A percentile compares a stretch with the other conserved stretches of the same genome.
Evolutionary conservation across 1,140 invertebrate species (phyloP).

Genomic region (Chlorops oryzae): DNA sequence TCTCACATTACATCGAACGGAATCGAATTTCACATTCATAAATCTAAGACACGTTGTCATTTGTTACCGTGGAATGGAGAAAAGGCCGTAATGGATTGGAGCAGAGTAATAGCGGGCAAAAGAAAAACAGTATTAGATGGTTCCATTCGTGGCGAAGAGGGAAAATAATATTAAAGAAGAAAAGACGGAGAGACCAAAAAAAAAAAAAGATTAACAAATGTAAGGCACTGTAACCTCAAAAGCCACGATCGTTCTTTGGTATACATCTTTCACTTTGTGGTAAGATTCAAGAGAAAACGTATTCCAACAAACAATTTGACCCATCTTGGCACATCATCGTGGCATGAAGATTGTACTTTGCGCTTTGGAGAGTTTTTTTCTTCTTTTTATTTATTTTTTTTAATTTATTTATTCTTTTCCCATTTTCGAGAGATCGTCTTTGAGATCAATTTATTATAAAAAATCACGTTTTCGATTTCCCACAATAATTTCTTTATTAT

Average conservation of each 20-base stretch:
- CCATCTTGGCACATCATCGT: too few species aligned
- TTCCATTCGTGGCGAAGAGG: neutral
- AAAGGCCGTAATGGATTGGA: too few species aligned
- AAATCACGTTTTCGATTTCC: slow-evolving; percentile 10
- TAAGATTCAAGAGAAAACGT: too few species aligned
- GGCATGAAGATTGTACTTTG: too few species aligned
- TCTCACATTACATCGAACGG: too few species aligned
- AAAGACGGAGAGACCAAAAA: neutral
- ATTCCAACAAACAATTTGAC: too few species aligned
- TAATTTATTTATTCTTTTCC: too few species aligned
- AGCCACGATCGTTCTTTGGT: slow-evolving; percentile 1
- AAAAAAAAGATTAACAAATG: slow-evolving; percentile 6
- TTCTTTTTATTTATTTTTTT: slow-evolving; percentile 1
- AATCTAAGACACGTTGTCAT: slow-evolving; percentile 39
- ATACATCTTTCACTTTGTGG: neutral
- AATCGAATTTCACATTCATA: slow-evolving; percentile 34
- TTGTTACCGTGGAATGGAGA: slow-evolving; percentile 21
- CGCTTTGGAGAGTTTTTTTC: neutral
- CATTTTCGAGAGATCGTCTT: too few species aligned
- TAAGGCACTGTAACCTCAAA: slow-evolving; percentile 6
- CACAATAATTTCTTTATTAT: slow-evolving; percentile 7
- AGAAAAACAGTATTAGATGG: too few species aligned
- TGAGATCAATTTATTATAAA: slow-evolving; percentile 9
- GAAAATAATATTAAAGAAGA: neutral
- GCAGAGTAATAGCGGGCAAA: too few species aligned